phyloP scores from a whole-genome alignment of 2,888 invertebrate species.

The Tetramorium bicarinatum region DNA sequence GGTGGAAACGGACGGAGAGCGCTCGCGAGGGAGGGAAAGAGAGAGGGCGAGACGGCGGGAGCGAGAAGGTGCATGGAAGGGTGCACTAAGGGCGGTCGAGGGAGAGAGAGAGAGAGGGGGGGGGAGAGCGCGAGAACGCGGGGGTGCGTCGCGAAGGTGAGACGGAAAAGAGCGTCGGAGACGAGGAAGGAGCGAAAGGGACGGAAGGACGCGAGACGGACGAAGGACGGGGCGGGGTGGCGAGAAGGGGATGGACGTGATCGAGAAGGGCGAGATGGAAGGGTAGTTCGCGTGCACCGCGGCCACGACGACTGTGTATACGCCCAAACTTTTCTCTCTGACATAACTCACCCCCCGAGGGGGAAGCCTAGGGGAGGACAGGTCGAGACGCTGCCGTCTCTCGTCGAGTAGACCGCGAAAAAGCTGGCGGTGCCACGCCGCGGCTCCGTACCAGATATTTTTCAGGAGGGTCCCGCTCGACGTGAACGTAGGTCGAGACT shows the following conservation, averaged over 20 bases:
- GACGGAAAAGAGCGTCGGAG: constrained; percentile 50
- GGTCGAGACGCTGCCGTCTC: constrained; percentile 52
- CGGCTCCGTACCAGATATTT: constrained; percentile 2
- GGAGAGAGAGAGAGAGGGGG: no score
- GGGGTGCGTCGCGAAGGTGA: constrained; percentile 69
- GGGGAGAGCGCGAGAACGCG: not conserved
- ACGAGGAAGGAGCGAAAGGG: constrained; percentile 38
- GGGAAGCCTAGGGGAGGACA: constrained; percentile 23
- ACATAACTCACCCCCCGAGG: constrained; percentile 20
- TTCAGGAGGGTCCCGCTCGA: constrained; percentile 31
- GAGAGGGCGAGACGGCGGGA: constrained; percentile 38
- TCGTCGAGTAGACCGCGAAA: constrained; percentile 50
- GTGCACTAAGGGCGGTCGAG: constrained; percentile 35
- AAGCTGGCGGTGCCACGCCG: constrained; percentile 31
- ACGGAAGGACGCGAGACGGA: constrained; percentile 24
- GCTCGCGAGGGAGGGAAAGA: constrained; percentile 41
- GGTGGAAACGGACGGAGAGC: constrained; percentile 65
- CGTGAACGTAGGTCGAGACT: constrained; percentile 74
- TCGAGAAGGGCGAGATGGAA: constrained; percentile 54
- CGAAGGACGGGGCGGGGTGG: not conserved
- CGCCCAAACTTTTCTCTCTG: constrained; percentile 68
- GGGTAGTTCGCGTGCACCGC: constrained; percentile 18
- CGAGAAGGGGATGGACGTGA: constrained; percentile 6
- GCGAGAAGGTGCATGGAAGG: constrained; percentile 38
- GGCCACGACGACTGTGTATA: constrained; percentile 54